Conservation (phyloP, 1,140 invertebrate species). For the Drosophila tropicalis region DNA sequence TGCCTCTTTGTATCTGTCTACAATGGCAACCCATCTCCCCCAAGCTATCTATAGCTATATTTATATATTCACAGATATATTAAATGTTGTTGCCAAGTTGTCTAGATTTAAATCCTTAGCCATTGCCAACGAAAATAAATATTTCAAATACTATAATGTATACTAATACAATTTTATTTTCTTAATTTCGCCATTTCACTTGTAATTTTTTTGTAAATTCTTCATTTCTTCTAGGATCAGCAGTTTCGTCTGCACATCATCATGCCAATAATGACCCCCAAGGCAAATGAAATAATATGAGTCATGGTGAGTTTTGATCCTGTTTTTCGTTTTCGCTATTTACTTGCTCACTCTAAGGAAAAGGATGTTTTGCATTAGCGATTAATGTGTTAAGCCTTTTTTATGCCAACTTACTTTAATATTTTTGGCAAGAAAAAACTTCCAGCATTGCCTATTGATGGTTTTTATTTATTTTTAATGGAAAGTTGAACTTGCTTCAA, state of each 20-base stretch:
- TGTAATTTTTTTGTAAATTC: neutral
- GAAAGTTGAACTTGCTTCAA: neutral
- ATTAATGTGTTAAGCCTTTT: too few relatives aligned
- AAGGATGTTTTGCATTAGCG: neutral
- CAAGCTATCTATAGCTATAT: too few relatives aligned
- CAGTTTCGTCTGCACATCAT: constrained; percentile 42
- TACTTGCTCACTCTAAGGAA: neutral
- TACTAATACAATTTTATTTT: constrained; percentile 2
- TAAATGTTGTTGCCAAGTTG: too few relatives aligned
- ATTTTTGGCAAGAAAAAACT: neutral
- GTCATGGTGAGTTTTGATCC: constrained; percentile 30
- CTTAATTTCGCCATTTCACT: neutral
- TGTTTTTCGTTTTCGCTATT: neutral
- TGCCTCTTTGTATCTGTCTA: too few relatives aligned
- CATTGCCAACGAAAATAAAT: too few relatives aligned
- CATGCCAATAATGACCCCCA: constrained; percentile 50
- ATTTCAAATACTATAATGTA: too few relatives aligned
- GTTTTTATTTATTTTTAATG: neutral
- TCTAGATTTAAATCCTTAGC: too few relatives aligned
- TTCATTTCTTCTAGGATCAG: neutral
- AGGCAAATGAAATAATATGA: constrained; percentile 54
- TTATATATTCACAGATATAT: too few relatives aligned
- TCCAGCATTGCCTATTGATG: neutral
- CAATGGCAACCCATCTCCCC: too few relatives aligned
- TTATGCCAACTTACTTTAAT: neutral